Base-by-base conservation (phyloP, 2,113 vertebrate species). In the Ardeotis arabs region DNA sequence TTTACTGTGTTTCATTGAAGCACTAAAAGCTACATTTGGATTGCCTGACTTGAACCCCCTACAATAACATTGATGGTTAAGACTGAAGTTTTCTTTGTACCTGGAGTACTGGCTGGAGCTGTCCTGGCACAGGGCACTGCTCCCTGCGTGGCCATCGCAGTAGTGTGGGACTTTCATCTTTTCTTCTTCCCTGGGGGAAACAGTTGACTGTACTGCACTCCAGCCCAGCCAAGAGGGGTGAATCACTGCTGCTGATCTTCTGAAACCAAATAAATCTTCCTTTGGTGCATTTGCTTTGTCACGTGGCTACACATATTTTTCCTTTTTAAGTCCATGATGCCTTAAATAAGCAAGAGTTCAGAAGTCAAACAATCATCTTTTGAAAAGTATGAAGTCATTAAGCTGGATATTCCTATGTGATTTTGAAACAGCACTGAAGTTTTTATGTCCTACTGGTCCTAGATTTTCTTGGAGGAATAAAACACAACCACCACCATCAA, bases 331-430 rank as follows among this genome's bases (percentile, higher is more conserved):
- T 55, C 50, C 31, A 63, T 0, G 1, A 53, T 24, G 53, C 67
- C 77, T 80, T 73, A 87, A 97, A 95, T 85, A 87, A 96, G 67
- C 45, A 76, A 41, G 44, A 89, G 73, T 68, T 84, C 87, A 87
- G 56, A 96, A 92, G 64, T 79, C 73, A 93, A 84, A 66, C 29
- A 78, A 62, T 49, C 19, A 56, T 62, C 44, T 72, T 91, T 75
- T 9, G 7, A 89, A 92, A 97, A 91, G 45, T n/a, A 87, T 14
- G n/a, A 82, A 74, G 37, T 27, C 70, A 62, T 80, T 77, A 88
- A 70, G 31, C 41, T 93, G 50, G 37, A 66, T 41, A 55, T 80
- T 87, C 25, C 18, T 82, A 45, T 68, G 69, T 77, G 28, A 79
- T 83, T 90, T 91, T 95, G 41, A 94, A 96, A 79, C 14, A 47